Conservation (phyloP, 2,797 vertebrate genomes). For the Pteropus rufus region DNA sequence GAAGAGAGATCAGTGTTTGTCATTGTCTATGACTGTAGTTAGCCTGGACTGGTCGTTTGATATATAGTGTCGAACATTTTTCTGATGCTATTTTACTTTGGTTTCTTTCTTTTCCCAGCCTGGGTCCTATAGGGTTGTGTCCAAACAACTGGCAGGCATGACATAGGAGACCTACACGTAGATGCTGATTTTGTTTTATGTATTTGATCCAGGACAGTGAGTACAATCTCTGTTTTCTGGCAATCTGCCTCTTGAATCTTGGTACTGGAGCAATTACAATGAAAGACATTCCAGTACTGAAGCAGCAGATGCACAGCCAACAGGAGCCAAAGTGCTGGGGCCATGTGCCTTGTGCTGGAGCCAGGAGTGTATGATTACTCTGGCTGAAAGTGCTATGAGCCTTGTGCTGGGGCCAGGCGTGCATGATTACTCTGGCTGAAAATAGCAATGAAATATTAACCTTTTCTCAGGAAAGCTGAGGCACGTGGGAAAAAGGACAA, state of each 20-base stretch:
- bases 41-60: background rate
- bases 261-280: background rate
- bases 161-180: background rate
- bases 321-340: background rate
- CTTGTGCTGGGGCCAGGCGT: accelerated
- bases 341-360: background rate
- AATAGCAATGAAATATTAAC: background rate
- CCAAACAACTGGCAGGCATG: background rate
- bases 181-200: background rate
- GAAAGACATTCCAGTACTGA: background rate
- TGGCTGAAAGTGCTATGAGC: background rate
- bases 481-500: background rate
- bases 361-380: accelerated
- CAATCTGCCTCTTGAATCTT: background rate
- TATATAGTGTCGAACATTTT: background rate
- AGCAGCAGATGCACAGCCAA: background rate
- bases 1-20: background rate
- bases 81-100: background rate
- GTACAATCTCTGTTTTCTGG: background rate
- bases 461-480: background rate
- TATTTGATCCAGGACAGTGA: background rate
- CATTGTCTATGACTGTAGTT: background rate
- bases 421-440: background rate
- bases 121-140: background rate
- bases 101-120: background rate